phyloP scores from a whole-genome alignment of 1,140 invertebrate genomes.

The Homarus americanus region DNA sequence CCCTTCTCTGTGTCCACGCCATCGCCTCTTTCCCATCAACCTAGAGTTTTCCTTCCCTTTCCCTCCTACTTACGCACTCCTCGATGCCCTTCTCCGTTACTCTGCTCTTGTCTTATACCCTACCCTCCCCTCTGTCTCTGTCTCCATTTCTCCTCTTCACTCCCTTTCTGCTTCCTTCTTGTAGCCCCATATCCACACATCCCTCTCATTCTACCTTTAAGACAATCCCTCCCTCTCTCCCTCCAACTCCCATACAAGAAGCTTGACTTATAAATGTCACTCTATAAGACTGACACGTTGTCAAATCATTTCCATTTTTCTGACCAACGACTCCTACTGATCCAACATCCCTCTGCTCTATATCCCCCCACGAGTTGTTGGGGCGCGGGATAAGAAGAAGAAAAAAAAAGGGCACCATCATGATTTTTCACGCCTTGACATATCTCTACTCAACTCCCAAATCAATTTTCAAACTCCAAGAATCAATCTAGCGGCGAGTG shows the following conservation, averaged over 20 bases:
- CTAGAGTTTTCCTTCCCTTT: not conserved
- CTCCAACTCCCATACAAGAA: slow-evolving; percentile 1
- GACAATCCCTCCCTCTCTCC: not conserved
- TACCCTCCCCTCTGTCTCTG: no score
- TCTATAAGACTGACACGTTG: slow-evolving; percentile 32
- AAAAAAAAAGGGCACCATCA: slow-evolving; percentile 1
- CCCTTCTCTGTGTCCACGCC: not conserved
- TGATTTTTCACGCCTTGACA: slow-evolving; percentile 45
- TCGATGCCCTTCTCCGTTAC: not conserved
- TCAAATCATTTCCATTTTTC: slow-evolving; percentile 45
- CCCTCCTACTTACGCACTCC: not conserved
- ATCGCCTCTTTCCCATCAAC: not conserved
- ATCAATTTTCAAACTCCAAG: slow-evolving; percentile 52
- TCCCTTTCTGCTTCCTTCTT: no score
- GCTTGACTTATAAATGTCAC: slow-evolving; percentile 42
- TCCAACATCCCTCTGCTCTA: slow-evolving; percentile 32
- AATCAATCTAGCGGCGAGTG: slow-evolving; percentile 22
- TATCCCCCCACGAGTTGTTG: not conserved
- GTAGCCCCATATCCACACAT: no score
- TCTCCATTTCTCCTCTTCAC: no score
- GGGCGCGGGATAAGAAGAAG: not conserved
- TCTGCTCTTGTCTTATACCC: not conserved
- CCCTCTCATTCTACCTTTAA: not conserved
- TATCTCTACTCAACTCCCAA: slow-evolving; percentile 57
- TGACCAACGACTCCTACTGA: slow-evolving; percentile 13